Percentiles rank a stretch among this genome's conserved stretches.
Evolutionary conservation across 2,113 vertebrate species (phyloP).

Genomic region (Antechinus stuartii): DNA sequence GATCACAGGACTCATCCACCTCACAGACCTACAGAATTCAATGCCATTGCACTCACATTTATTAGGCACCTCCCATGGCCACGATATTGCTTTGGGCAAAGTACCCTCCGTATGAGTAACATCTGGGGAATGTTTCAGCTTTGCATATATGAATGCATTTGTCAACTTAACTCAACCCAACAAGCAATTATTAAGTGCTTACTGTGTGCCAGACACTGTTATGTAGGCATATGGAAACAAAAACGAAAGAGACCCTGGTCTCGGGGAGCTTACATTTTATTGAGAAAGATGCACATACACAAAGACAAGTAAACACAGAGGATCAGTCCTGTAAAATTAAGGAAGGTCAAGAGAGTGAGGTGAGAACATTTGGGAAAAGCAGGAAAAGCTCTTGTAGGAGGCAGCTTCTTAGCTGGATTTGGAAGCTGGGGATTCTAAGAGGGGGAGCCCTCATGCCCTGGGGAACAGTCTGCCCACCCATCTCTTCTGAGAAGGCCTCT

Average conservation of each 20-base stretch:
- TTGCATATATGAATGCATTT: neutral
- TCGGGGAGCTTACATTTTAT: neutral
- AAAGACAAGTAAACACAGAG: neutral
- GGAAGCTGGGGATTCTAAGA: neutral
- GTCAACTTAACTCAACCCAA: neutral
- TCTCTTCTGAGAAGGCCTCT: neutral
- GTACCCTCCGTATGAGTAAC: neutral
- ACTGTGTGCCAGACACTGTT: neutral
- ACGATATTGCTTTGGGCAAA: neutral
- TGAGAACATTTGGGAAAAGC: neutral
- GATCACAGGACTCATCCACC: neutral
- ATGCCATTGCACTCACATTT: neutral
- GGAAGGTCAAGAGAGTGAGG: neutral
- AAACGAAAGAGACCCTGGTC: neutral
- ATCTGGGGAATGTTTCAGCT: neutral
- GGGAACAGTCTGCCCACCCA: neutral
- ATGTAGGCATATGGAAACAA: neutral
- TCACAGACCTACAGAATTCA: neutral
- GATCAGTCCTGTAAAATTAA: neutral
- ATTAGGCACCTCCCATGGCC: neutral
- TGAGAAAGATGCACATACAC: too few relatives aligned
- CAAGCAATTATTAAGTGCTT: neutral
- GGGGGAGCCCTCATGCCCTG: neutral
- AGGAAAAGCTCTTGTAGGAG: neutral
- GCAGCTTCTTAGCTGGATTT: neutral